A percentile compares a stretch with the other conserved stretches of the same genome.
phyloP scores from a whole-genome alignment of 2,888 invertebrate genomes.

The Lithodes maja region DNA sequence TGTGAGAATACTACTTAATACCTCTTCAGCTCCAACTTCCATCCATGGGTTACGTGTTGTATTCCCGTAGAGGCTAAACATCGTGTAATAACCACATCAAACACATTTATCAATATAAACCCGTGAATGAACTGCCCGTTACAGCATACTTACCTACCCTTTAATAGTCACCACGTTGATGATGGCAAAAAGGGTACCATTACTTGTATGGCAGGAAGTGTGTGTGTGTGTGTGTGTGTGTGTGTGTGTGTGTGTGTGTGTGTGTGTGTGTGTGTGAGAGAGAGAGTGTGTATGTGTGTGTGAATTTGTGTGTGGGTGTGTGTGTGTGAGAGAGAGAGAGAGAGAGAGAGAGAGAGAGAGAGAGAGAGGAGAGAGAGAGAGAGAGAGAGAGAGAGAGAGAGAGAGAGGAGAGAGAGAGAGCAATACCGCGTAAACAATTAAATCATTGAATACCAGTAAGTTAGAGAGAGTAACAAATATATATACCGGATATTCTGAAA shows the following conservation, averaged over 20 bases:
- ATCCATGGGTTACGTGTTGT: too few relatives aligned
- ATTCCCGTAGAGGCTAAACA: too few relatives aligned
- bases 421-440: not conserved
- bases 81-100: too few relatives aligned
- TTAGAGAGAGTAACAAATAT: not conserved
- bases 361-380: not conserved
- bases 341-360: constrained; percentile 12
- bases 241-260: not conserved
- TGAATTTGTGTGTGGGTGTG: not conserved
- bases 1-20: too few relatives aligned
- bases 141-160: too few relatives aligned
- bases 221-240: not conserved
- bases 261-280: not conserved
- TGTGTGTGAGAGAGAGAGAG: not conserved
- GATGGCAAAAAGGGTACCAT: not conserved
- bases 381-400: too few relatives aligned
- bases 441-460: not conserved
- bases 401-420: not conserved
- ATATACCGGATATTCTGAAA: too few relatives aligned
- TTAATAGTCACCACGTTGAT: not conserved
- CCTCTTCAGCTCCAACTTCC: too few relatives aligned
- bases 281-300: not conserved
- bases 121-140: too few relatives aligned
- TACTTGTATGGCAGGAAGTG: not conserved
- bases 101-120: too few relatives aligned